Percentiles rank a stretch among this genome's conserved stretches.
These are phyloP conservation scores for Borostomias antarcticus DNA, from an alignment of 2,797 vertebrate species.

Conservation along the genomic window DNA sequence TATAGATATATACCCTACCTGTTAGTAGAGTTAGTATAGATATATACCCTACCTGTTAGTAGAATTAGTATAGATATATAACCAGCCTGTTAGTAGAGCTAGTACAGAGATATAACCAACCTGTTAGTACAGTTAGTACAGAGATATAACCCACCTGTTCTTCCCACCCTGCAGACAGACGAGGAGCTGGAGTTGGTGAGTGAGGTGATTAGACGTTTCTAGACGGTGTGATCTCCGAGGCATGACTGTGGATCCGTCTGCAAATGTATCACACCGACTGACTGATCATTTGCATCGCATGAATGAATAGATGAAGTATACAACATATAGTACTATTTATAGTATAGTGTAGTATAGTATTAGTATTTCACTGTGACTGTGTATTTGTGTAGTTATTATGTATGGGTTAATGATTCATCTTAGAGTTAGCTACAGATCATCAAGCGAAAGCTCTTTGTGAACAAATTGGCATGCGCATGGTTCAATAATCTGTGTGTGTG, in stretches of 20 bases:
- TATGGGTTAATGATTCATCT: too few relatives aligned
- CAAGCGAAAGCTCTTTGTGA: conserved; percentile 28
- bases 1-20: too few relatives aligned
- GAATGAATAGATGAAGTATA: not conserved
- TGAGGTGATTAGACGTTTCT: conserved; percentile 71
- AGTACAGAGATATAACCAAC: conserved; percentile 16
- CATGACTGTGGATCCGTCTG: conserved; percentile 54
- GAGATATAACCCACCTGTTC: conserved; percentile 58
- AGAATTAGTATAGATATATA: not conserved
- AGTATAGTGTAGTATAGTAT: not conserved
- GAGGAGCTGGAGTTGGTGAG: conserved; percentile 95
- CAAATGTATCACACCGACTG: too few relatives aligned
- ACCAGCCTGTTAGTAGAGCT: not conserved
- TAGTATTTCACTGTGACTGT: not conserved
- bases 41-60: too few relatives aligned
- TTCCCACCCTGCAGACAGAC: conserved; percentile 80
- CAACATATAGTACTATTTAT: not conserved
- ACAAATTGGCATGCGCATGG: conserved; percentile 70
- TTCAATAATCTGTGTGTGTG: conserved; percentile 49
- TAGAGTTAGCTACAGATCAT: not conserved
- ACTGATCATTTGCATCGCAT: not conserved
- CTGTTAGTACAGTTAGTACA: conserved; percentile 47
- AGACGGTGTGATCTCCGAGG: conserved; percentile 64
- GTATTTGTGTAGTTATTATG: not conserved
- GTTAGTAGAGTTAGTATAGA: too few relatives aligned